Evolutionary conservation across 2,888 invertebrate genomes (phyloP).

Genomic region (Ochropleura plecta): DNA sequence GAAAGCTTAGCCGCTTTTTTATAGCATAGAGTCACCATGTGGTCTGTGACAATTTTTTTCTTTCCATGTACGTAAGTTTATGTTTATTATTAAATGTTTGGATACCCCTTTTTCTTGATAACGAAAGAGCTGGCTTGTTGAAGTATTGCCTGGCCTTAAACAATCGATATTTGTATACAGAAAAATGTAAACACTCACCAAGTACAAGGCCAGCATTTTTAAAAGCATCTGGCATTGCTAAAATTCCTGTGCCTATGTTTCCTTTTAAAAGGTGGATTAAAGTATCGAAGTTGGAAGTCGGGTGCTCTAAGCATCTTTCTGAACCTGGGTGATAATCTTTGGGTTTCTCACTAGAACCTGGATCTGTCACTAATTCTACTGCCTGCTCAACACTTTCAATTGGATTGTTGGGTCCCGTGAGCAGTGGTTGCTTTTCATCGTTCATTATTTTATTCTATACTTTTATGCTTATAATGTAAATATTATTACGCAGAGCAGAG

Average conservation of each 20-base stretch:
- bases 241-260: slow-evolving; percentile 97
- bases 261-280: slow-evolving; percentile 94
- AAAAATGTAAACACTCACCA: slow-evolving; percentile 86
- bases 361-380: slow-evolving; percentile 79
- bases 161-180: slow-evolving; percentile 37
- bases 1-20: too few species aligned
- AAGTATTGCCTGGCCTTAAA: slow-evolving; percentile 9
- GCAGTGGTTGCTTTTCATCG: slow-evolving; percentile 93
- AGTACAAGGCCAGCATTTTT: slow-evolving; percentile 97
- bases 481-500: slow-evolving; percentile 63
- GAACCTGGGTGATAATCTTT: slow-evolving; percentile 91
- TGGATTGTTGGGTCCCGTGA: slow-evolving; percentile 85
- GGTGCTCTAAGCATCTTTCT: slow-evolving; percentile 93
- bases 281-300: slow-evolving; percentile 95
- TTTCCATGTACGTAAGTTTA: neutral
- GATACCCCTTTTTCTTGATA: neutral
- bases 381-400: slow-evolving; percentile 81
- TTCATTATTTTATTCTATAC: slow-evolving; percentile 85
- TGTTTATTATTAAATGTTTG: neutral
- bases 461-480: slow-evolving; percentile 65
- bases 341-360: slow-evolving; percentile 74
- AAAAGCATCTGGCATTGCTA: slow-evolving; percentile 99
- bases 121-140: neutral
- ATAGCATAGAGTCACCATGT: neutral
- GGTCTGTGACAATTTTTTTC: neutral